phyloP scores from a whole-genome alignment of 2,113 vertebrate species.

The Edolisoma coerulescens region DNA sequence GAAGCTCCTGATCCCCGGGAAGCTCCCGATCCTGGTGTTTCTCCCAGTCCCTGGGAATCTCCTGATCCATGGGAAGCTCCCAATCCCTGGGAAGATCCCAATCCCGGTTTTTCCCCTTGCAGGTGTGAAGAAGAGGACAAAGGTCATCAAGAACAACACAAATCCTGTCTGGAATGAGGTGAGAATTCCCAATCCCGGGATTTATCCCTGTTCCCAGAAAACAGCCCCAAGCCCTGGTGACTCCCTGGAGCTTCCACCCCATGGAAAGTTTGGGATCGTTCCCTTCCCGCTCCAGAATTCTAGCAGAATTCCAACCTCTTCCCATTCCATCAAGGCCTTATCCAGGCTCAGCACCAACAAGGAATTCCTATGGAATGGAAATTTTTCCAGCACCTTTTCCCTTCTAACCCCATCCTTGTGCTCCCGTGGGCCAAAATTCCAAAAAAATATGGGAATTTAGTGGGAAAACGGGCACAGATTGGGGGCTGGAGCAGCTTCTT shows the following conservation, averaged over 20 bases:
- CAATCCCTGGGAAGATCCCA: not conserved
- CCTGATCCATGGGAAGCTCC: accelerated
- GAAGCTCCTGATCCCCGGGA: not conserved
- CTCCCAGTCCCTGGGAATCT: not conserved
- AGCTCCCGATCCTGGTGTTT: no score
- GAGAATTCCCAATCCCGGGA: not conserved
- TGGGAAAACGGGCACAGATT: accelerated
- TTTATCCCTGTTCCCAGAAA: not conserved
- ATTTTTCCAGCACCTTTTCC: not conserved
- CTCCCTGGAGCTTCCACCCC: accelerated
- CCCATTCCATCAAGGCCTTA: not conserved
- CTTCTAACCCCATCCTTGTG: not conserved
- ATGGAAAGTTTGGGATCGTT: accelerated
- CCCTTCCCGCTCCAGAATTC: not conserved
- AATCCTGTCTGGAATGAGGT: conserved; percentile 99
- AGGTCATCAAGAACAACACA: conserved; percentile 91
- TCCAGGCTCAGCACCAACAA: accelerated
- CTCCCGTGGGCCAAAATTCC: accelerated
- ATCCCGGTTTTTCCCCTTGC: not conserved
- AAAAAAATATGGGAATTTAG: not conserved
- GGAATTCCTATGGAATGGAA: not conserved
- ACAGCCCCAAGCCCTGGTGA: accelerated
- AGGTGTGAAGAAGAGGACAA: conserved; percentile 96
- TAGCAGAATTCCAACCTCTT: not conserved
- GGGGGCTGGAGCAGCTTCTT: not conserved